phyloP scores from a whole-genome alignment of 2,888 invertebrate species.

The Acrobasis suavella region DNA sequence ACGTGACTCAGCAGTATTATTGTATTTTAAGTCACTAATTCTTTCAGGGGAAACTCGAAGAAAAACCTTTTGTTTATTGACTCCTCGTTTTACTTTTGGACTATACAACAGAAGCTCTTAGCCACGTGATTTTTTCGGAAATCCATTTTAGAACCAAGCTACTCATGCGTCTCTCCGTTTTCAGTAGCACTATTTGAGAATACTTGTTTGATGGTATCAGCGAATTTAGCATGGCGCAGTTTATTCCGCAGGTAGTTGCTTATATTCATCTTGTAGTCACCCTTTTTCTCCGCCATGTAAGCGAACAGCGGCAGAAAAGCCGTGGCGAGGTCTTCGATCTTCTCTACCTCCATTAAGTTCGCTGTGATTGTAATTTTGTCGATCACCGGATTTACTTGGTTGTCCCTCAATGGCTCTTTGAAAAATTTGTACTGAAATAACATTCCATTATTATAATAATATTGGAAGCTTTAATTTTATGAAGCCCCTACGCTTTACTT shows the following conservation, averaged over 20 bases:
- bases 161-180: neutral
- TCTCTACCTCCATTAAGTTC: constrained; percentile 41
- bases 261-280: constrained; percentile 44
- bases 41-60: too few relatives aligned
- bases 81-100: too few relatives aligned
- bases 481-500: too few relatives aligned
- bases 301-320: constrained; percentile 58
- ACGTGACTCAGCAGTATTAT: too few relatives aligned
- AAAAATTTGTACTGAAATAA: constrained; percentile 67
- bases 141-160: too few relatives aligned
- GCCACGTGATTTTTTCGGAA: too few relatives aligned
- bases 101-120: too few relatives aligned
- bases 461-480: constrained; percentile 6
- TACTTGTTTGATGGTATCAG: constrained; percentile 40
- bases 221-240: constrained; percentile 43
- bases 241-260: constrained; percentile 33
- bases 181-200: constrained; percentile 32
- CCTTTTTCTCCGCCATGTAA: constrained; percentile 54
- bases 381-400: constrained; percentile 47
- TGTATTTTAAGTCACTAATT: too few relatives aligned
- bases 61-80: too few relatives aligned
- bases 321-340: constrained; percentile 49
- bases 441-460: constrained; percentile 3
- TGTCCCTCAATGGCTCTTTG: constrained; percentile 51
- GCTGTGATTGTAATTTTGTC: constrained; percentile 47